Percentiles rank a stretch among this genome's conserved stretches.
Evolutionary conservation across 2,113 vertebrate genomes (phyloP).

Genomic region (Smithornis capensis): DNA sequence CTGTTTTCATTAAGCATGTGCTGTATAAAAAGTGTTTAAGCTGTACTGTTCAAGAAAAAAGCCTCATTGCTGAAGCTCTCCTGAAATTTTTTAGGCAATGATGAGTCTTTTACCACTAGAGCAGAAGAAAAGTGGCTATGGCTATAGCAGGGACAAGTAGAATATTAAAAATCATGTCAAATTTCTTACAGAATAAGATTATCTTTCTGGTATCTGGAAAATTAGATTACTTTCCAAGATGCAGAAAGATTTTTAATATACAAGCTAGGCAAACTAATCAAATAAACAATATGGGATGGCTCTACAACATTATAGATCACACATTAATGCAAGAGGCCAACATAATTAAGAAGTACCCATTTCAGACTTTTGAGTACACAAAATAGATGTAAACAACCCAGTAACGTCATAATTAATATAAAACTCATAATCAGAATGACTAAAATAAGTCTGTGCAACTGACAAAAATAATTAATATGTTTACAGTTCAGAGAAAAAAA

Average conservation of each 20-base stretch:
- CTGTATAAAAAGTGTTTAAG: neutral
- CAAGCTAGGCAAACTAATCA: conserved; percentile 17
- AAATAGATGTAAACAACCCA: neutral
- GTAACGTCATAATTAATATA: neutral
- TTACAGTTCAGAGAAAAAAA: neutral
- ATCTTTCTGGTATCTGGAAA: conserved; percentile 14
- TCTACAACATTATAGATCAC: conserved; percentile 41
- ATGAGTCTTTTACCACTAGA: neutral
- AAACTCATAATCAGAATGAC: neutral
- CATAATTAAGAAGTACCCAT: conserved; percentile 2
- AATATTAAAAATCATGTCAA: conserved; percentile 3
- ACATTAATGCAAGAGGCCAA: neutral
- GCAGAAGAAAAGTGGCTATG: neutral
- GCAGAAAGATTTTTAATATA: conserved; percentile 15
- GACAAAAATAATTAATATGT: neutral
- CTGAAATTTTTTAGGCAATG: neutral
- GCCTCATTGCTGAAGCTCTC: neutral
- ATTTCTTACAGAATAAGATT: conserved; percentile 19
- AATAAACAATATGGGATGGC: conserved; percentile 8
- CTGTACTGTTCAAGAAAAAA: neutral
- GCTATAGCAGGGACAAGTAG: neutral
- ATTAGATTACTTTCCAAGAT: conserved; percentile 32
- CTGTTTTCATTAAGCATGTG: neutral
- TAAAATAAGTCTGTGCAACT: neutral
- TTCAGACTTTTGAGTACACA: neutral